Base-by-base conservation (phyloP, 2,113 vertebrate genomes). In the Poeciliopsis prolifica region DNA sequence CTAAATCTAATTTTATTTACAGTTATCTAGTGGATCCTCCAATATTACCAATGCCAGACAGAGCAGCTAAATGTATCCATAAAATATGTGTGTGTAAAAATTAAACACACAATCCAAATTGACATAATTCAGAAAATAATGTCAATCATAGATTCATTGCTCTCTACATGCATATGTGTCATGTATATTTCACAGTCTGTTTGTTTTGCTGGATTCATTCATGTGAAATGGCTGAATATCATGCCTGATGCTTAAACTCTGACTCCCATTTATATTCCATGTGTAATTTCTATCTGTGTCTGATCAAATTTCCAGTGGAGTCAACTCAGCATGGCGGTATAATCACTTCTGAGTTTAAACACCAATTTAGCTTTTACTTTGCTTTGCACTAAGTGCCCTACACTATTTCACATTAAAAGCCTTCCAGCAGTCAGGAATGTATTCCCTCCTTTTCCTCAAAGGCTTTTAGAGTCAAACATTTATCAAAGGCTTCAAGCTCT, bases 371-470 rank as follows among this genome's bases (percentile, higher is more conserved):
- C 29, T 37, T 61, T n/a, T 14, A 15, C 30, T 40, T 17, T 61
- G 24, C 11, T 66, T 66, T n/a, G n/a, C 2, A 7, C 37, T 61
- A 4, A 37, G 33, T 61, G 12, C 24, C 33, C 13, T 7, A 4
- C 8, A 70, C 15, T 58, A 61, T 70, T 70, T 70, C 24, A 61
- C 66, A 68, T 48, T 30, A 68, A 48, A 40, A 66, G 65, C 65
- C 35, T 22, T 5, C 26, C n/a, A 66, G 65, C 65, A 44, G 37
- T 44, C 65, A 28, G 35, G 51, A 67, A n/a, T 3, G 2, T 24
- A 19, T 54, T 51, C 28, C 26, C 15, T 51, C 17, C 22, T 11
- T 24, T 44, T 67, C 29, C 44, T 54, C 19, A 14, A 29, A 54
- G 67, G 42, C 28, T 48, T 51, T 68, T 22, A 68, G 42, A 31